Percentiles rank a stretch among this genome's conserved stretches.
These are phyloP conservation scores for Ciona savignyi DNA, from an alignment of 23 tunicate genomes.

Conservation along the genomic window DNA sequence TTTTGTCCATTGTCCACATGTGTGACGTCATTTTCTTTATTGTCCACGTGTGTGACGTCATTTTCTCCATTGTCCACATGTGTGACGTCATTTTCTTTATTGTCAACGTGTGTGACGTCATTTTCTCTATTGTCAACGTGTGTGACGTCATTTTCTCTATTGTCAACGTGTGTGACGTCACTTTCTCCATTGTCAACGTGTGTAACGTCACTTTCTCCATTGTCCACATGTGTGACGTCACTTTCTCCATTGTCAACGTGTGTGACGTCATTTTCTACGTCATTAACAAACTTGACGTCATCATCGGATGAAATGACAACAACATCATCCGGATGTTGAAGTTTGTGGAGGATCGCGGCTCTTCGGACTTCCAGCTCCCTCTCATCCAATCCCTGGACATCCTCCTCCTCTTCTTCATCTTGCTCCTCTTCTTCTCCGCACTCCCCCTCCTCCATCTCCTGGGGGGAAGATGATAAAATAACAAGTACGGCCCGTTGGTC, in stretches of 20 bases:
- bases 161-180: neutral
- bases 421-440: neutral
- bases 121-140: neutral
- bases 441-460: neutral
- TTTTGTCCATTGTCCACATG: neutral
- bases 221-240: neutral
- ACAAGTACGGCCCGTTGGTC: too few species aligned
- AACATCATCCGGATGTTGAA: constrained; percentile 9
- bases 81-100: neutral
- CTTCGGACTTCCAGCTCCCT: constrained; percentile 43
- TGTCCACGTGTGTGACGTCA: neutral
- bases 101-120: neutral
- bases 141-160: neutral
- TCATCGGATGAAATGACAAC: constrained; percentile 9
- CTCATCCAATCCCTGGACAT: constrained; percentile 21
- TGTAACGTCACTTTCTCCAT: neutral
- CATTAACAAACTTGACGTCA: constrained; percentile 6
- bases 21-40: neutral
- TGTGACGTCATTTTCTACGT: neutral
- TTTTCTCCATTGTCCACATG: neutral
- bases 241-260: neutral
- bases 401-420: constrained; percentile 1
- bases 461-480: too few species aligned
- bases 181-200: neutral
- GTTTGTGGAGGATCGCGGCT: constrained; percentile 30